Percentiles rank a stretch among this genome's conserved stretches.
These are phyloP conservation scores for Aphaenogaster ashmeadi DNA, from an alignment of 1,140 invertebrate species.

Conservation along the genomic window DNA sequence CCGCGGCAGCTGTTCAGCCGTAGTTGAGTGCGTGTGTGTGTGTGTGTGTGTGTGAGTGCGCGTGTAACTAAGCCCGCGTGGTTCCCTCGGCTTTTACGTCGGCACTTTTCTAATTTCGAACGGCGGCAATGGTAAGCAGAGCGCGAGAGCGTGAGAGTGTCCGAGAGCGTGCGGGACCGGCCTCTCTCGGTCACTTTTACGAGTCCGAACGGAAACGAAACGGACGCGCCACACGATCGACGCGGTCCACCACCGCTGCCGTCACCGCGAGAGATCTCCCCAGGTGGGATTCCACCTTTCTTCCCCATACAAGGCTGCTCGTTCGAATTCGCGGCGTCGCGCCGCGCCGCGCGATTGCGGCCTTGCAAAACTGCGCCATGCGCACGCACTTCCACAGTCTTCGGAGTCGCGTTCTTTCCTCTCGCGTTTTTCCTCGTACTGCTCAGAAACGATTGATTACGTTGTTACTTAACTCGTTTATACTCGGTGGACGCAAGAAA, in stretches of 20 bases:
- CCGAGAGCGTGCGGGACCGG: neutral
- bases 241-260: neutral
- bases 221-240: neutral
- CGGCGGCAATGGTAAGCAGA: conserved; percentile 26
- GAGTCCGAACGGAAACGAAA: conserved; percentile 53
- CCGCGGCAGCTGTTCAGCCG: conserved; percentile 67
- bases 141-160: conserved; percentile 50
- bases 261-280: neutral
- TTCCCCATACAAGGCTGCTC: neutral
- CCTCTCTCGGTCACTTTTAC: conserved; percentile 64
- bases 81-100: conserved; percentile 75
- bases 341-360: neutral
- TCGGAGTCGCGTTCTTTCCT: neutral
- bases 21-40: neutral
- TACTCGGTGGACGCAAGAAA: neutral
- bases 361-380: neutral
- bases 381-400: too few relatives aligned
- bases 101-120: conserved; percentile 83
- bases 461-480: conserved; percentile 29
- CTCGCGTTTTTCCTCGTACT: neutral
- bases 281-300: neutral
- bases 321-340: neutral
- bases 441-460: conserved; percentile 6
- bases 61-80: conserved; percentile 66
- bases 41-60: neutral